Evolutionary conservation across 1,140 invertebrate genomes (phyloP), one percentile per base, ranked within the genome.

Genomic region (Drosophila teissieri): DNA sequence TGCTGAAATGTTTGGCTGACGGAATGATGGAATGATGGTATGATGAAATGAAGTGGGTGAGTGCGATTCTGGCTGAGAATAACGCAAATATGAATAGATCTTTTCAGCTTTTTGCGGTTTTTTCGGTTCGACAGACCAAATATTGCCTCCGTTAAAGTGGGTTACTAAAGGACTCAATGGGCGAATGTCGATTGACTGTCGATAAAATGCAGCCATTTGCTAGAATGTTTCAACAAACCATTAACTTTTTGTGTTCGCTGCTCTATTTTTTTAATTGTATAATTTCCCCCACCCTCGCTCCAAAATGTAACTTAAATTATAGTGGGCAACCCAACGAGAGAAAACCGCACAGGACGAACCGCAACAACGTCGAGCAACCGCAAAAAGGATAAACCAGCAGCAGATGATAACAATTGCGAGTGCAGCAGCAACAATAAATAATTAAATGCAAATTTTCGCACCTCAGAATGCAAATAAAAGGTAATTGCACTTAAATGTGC

Each of bases 391-490:
- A 56, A 48, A 42, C 36, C 49, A 56, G 52, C 48, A 39, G 15
- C 61, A 60, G 56, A 48, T 76, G 45, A 78, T 57, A 79, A 78
- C 60, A 65, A 42, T 61, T 61, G 68, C 53, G 65, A 64, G 52
- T 73, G 65, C 51, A 79, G 65, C 51, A 79, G 45, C 58, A 76
- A 52, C 57, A 55, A 61, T 83, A 65, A 85, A 85, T 80, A 78
- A 82, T 76, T 76, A 58, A 79, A 86, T 73, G 60, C 63, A 79
- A 68, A 79, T 86, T 82, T 69, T 72, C 62, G 34, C 83, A 82
- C 83, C 75, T 79, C 54, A 51, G 61, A 58, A 76, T 77, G 73
- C 67, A 80, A 85, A 77, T 63, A 78, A 65, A 80, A 77, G 65
- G 64, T 60, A 73, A 80, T 68, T 73, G 57, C 67, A 77, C 57